A percentile compares a stretch with the other conserved stretches of the same genome.
Evolutionary conservation across 2,888 invertebrate species (phyloP).

Genomic region (Cataglyphis albicans): DNA sequence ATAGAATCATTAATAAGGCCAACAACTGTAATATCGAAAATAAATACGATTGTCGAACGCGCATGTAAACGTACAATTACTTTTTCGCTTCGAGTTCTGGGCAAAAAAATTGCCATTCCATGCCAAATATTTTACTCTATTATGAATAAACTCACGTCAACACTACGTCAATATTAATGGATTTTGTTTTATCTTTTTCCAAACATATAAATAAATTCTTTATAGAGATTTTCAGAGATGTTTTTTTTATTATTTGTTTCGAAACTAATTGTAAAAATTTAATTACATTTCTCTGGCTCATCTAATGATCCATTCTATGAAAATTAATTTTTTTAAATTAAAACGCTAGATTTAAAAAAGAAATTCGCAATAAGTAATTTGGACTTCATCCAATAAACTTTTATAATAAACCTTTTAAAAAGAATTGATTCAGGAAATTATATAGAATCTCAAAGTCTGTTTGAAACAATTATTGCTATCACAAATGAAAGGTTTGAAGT

Average conservation of each 20-base stretch:
- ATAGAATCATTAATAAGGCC: constrained; percentile 58
- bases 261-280: not conserved
- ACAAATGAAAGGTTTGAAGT: not conserved
- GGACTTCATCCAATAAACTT: not conserved
- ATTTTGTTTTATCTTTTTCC: not conserved
- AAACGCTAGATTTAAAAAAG: not conserved
- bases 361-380: not conserved
- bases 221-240: not conserved
- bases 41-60: constrained; percentile 45
- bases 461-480: not conserved
- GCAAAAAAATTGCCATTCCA: not conserved
- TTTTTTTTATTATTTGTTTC: constrained; percentile 9
- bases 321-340: not conserved
- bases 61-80: not conserved
- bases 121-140: not conserved
- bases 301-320: not conserved
- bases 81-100: not conserved
- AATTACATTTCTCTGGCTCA: not conserved
- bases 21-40: constrained; percentile 54
- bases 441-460: not conserved
- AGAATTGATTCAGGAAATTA: not conserved
- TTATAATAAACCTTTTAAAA: not conserved
- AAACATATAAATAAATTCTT: not conserved
- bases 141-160: not conserved
- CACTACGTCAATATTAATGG: not conserved